Evolutionary conservation across 64 coral and sea anemone genomes (phyloP).

Genomic region (Pocillopora verrucosa): DNA sequence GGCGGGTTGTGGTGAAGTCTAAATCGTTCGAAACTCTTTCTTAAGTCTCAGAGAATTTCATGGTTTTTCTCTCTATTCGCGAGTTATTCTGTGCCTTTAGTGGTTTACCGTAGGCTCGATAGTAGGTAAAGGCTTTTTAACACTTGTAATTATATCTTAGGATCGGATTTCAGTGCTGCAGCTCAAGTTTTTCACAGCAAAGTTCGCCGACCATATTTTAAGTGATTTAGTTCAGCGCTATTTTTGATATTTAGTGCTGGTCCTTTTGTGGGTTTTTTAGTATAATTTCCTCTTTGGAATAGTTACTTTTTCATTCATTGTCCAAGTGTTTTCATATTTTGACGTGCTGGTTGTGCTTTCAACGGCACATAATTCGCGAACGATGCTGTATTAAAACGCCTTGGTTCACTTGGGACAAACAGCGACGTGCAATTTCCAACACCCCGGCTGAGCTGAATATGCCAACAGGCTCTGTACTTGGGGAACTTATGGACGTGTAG

Average conservation of each 20-base stretch:
- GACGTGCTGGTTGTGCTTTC: background rate
- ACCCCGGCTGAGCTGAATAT: no score
- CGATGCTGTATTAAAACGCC: no score
- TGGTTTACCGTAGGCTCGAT: conserved; percentile 21
- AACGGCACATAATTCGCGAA: background rate
- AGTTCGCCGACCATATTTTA: background rate
- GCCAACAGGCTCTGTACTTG: background rate
- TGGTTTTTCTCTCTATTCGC: conserved; percentile 1
- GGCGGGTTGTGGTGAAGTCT: background rate
- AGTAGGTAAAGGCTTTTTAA: conserved; percentile 44
- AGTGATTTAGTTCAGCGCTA: conserved; percentile 6
- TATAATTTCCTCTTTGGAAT: background rate
- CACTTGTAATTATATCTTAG: conserved; percentile 45
- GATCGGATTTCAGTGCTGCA: conserved; percentile 20
- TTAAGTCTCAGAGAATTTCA: background rate
- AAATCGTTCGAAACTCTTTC: background rate
- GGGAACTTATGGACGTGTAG: background rate
- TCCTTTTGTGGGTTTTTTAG: background rate
- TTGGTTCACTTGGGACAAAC: no score
- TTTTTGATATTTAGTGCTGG: background rate
- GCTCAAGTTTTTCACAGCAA: conserved; percentile 14
- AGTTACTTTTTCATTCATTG: conserved; percentile 21
- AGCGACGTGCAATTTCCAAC: no score
- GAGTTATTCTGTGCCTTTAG: background rate
- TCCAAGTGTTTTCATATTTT: background rate